Conservation (phyloP, 1,140 invertebrate species). For the Drosophila burlai region DNA sequence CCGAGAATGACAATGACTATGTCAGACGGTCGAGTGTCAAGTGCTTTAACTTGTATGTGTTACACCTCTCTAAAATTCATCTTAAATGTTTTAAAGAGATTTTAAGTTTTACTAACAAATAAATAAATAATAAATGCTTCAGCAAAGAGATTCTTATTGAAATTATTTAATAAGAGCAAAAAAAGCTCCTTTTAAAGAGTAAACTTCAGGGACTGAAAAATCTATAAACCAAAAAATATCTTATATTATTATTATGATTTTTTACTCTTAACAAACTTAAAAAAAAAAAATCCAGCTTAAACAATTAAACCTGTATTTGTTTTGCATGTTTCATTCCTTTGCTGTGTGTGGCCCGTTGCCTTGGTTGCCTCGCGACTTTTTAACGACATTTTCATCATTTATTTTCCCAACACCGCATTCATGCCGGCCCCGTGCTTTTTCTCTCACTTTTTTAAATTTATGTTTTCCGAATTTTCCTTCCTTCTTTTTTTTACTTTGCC, state of each 20-base stretch:
- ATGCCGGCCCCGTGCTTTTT: conserved; percentile 41
- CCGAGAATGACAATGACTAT: conserved; percentile 30
- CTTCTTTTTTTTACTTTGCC: conserved; percentile 26
- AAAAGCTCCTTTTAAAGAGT: no score
- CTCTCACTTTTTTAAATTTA: conserved; percentile 58
- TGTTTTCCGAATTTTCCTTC: conserved; percentile 56
- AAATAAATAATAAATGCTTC: background rate
- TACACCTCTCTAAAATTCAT: background rate
- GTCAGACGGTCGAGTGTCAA: conserved; percentile 3
- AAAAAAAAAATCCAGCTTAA: background rate
- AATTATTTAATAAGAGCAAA: background rate
- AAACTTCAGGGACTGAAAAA: background rate
- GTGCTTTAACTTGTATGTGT: background rate
- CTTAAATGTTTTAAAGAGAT: no score
- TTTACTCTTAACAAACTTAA: no score
- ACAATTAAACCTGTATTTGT: conserved; percentile 4
- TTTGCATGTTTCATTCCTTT: conserved; percentile 25
- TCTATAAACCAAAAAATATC: no score
- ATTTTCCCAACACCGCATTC: conserved; percentile 69
- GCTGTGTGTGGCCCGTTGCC: conserved; percentile 39
- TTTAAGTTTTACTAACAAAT: background rate
- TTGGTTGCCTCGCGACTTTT: conserved; percentile 47
- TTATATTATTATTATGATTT: no score
- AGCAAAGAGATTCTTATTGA: no score
- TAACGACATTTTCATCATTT: conserved; percentile 72